Evolutionary conservation across 2,888 invertebrate genomes (phyloP), one percentile per base, ranked within the genome.

Genomic region (Coenonympha arcania): DNA sequence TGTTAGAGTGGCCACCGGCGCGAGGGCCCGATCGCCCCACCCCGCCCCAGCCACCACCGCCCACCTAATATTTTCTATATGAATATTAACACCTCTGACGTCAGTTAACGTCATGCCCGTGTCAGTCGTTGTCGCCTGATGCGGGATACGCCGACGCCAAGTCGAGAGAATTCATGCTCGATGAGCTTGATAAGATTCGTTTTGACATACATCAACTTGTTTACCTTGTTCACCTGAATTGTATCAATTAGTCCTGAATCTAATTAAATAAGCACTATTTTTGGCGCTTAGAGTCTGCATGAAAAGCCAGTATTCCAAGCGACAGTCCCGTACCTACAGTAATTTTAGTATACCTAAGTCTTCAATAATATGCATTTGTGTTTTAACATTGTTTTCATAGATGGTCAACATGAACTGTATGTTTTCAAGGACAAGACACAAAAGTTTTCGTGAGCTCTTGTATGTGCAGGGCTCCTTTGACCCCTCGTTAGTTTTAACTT

Each of bases 1-100:
- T 85, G 84, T 81, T 77, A 69, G 79, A 80, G 83, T 79, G 82
- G 74, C 70, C 65, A 76, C 68, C 66, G 68, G 68, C 70, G 71
- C 57, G 68, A 69, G 80, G 73, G 73, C 71, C 63, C 69, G 69
- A 69, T 69, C 66, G 68, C 65, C 22, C 44, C 56, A 48, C 52
- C 44, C 51, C 41, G 55, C 59, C 60, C 49, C 48, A 9, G 2
- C 13, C 22, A 37, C 54, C 40, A 50, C 59, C 66, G 58, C 68
- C 65, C 59, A 65, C 65, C 77, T 73, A 78, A 79, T 79, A 79
- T 79, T 76, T 76, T 76, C 69, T 74, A 78, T 77, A 73, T 73
- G 71, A 76, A 73, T 74, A 73, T 73, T 73, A 73, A 73, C 70
- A 61, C 59, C 63, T 55, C 53, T 56, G 59, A 60, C 61, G 64